Conservation (phyloP, 2,113 vertebrate genomes). For the Lophura nycthemera region DNA sequence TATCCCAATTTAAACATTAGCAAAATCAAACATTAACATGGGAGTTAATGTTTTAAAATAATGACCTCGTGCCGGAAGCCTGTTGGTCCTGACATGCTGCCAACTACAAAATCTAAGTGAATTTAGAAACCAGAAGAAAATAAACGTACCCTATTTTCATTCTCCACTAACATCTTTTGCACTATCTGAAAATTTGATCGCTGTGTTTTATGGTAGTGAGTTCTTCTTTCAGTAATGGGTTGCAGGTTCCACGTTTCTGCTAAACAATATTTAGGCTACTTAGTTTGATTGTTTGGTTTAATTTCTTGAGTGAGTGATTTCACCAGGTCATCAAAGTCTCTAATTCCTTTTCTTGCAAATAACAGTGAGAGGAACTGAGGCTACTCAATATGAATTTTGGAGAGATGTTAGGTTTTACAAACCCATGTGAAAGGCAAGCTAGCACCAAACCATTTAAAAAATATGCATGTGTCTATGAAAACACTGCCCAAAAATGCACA, state of each 20-base stretch:
- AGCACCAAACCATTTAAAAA: not conserved
- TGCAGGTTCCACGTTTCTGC: slow-evolving; percentile 48
- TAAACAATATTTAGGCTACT: slow-evolving; percentile 62
- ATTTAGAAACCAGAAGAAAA: slow-evolving; percentile 56
- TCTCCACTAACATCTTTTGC: slow-evolving; percentile 8
- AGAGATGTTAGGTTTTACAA: not conserved
- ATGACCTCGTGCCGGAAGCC: slow-evolving; percentile 52
- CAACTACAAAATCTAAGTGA: slow-evolving; percentile 59
- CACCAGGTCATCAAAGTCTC: slow-evolving; percentile 41
- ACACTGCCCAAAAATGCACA: not conserved
- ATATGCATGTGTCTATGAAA: rapidly evolving
- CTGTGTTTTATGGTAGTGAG: not conserved
- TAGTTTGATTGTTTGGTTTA: slow-evolving; percentile 64
- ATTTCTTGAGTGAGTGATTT: slow-evolving; percentile 66
- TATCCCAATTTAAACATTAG: slow-evolving; percentile 59
- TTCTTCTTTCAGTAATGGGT: slow-evolving; percentile 60
- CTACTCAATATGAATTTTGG: not conserved
- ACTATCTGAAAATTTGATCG: slow-evolving; percentile 29
- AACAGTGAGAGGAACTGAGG: slow-evolving; percentile 19
- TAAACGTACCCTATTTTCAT: slow-evolving; percentile 34
- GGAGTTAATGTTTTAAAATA: slow-evolving; percentile 66
- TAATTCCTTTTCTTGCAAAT: slow-evolving; percentile 16
- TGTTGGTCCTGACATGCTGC: slow-evolving; percentile 39
- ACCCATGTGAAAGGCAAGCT: not conserved
- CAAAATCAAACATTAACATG: slow-evolving; percentile 57